A percentile compares a stretch with the other conserved stretches of the same genome.
phyloP scores from a whole-genome alignment of 2,888 invertebrate species.

The Tryphoninae sp. region DNA sequence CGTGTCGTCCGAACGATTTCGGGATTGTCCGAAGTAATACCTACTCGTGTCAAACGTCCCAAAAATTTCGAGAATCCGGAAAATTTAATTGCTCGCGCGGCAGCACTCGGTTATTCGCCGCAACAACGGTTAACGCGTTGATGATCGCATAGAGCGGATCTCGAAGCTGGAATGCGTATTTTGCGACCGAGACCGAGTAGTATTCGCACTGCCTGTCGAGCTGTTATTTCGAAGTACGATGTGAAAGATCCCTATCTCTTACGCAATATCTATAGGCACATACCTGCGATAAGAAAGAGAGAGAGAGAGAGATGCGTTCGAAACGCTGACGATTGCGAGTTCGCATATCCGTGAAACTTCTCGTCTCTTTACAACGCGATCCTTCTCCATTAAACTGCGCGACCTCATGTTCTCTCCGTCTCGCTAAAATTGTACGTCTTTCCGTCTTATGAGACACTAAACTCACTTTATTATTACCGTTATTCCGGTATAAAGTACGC shows the following conservation, averaged over 20 bases:
- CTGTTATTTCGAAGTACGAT: neutral
- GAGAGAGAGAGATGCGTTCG: slow-evolving; percentile 2
- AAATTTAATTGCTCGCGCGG: slow-evolving; percentile 13
- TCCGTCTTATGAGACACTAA: slow-evolving; percentile 30
- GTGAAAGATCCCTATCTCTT: slow-evolving; percentile 6
- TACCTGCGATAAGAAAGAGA: neutral
- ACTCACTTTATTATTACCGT: slow-evolving; percentile 35
- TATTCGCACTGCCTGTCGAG: slow-evolving; percentile 10
- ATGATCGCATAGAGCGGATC: slow-evolving; percentile 1
- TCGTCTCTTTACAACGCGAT: neutral
- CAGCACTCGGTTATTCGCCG: neutral
- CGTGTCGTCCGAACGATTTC: slow-evolving; percentile 1
- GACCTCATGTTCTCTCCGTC: neutral
- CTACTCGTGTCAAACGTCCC: slow-evolving; percentile 5
- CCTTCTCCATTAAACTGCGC: slow-evolving; percentile 5
- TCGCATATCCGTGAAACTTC: neutral
- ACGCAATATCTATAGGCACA: neutral
- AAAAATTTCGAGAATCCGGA: slow-evolving; percentile 13
- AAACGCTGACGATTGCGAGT: neutral
- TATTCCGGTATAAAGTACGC: slow-evolving; percentile 45
- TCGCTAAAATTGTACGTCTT: slow-evolving; percentile 7
- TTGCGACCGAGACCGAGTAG: slow-evolving; percentile 2
- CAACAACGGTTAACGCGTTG: slow-evolving; percentile 14
- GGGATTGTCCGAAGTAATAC: neutral
- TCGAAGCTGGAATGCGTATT: slow-evolving; percentile 8